Percentiles rank a stretch among this genome's conserved stretches.
Conservation (phyloP, 2,113 vertebrate species). For the Phyllopteryx taeniolatus region DNA sequence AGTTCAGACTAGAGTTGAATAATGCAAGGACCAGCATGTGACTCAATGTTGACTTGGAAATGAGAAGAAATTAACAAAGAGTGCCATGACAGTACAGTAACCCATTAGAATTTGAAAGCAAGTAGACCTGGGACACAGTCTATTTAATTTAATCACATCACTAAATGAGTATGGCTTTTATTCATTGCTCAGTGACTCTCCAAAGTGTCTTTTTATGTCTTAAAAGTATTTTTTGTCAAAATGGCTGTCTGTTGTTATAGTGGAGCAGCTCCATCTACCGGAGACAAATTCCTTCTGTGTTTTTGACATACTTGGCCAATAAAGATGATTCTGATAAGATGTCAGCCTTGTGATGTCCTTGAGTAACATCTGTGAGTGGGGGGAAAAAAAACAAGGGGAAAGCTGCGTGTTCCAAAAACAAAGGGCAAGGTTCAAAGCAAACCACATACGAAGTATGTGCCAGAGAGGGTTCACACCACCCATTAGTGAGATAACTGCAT, state of each 20-base stretch:
- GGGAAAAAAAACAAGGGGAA: slow-evolving; percentile 13
- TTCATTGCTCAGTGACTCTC: background rate
- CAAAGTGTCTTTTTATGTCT: too few species aligned
- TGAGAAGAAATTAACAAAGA: slow-evolving; percentile 21
- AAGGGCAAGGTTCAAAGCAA: slow-evolving; percentile 72
- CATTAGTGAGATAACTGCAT: slow-evolving; percentile 14
- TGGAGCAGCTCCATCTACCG: too few species aligned
- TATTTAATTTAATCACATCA: slow-evolving; percentile 3
- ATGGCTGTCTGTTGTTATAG: too few species aligned
- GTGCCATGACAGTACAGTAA: slow-evolving; percentile 15
- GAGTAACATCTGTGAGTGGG: slow-evolving; percentile 33
- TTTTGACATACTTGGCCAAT: too few species aligned
- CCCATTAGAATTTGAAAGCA: slow-evolving; percentile 8
- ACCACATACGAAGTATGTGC: slow-evolving; percentile 56
- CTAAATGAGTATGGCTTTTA: background rate
- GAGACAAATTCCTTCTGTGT: too few species aligned
- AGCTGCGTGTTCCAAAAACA: slow-evolving; percentile 52
- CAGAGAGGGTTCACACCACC: slow-evolving; percentile 36
- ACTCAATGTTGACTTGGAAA: slow-evolving; percentile 29
- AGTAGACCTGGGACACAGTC: slow-evolving; percentile 18
- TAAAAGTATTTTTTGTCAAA: too few species aligned
- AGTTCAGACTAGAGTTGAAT: background rate
- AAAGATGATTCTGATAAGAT: slow-evolving; percentile 22
- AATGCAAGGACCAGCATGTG: slow-evolving; percentile 6
- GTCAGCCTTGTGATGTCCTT: slow-evolving; percentile 29